A percentile compares a stretch with the other conserved stretches of the same genome.
These are phyloP conservation scores for Melinaea menophilus DNA, from an alignment of 2,888 invertebrate species.

Conservation along the genomic window DNA sequence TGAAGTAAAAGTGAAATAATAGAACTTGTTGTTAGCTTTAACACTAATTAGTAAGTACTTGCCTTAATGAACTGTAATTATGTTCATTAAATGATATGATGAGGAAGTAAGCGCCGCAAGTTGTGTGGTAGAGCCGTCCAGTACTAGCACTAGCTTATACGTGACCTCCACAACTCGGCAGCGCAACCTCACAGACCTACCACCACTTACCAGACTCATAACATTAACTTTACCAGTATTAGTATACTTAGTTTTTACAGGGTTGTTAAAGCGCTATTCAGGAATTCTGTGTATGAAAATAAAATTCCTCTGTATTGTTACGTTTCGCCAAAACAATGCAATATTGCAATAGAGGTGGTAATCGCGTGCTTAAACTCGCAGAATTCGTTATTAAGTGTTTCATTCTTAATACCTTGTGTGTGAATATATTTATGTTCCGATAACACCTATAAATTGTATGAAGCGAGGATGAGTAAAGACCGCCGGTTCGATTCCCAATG, in stretches of 20 bases:
- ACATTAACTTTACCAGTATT: constrained; percentile 33
- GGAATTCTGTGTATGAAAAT: constrained; percentile 21
- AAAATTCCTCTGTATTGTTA: constrained; percentile 17
- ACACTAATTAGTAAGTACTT: constrained; percentile 32
- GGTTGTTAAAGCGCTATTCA: constrained; percentile 19
- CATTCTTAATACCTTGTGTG: constrained; percentile 13
- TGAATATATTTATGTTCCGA: constrained; percentile 22
- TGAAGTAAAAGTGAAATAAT: constrained; percentile 5
- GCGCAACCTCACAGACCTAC: constrained; percentile 32
- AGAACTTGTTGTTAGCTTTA: constrained; percentile 17
- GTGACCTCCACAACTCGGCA: constrained; percentile 29
- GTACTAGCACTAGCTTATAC: constrained; percentile 14
- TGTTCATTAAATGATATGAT: constrained; percentile 44
- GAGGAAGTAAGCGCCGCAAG: constrained; percentile 32
- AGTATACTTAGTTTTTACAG: constrained; percentile 31
- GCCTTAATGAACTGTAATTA: constrained; percentile 35
- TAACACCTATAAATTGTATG: constrained; percentile 29
- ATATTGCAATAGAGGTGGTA: constrained; percentile 9
- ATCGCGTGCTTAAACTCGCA: background rate
- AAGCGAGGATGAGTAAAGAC: constrained; percentile 42
- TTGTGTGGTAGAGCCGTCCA: constrained; percentile 21
- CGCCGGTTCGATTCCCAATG: constrained; percentile 65
- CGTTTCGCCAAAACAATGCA: constrained; percentile 13
- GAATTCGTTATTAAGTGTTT: constrained; percentile 6
- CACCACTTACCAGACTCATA: constrained; percentile 42